Percentiles rank a stretch among this genome's conserved stretches.
Evolutionary conservation across 1,140 invertebrate genomes (phyloP).

Genomic region (Drosophila burlai): DNA sequence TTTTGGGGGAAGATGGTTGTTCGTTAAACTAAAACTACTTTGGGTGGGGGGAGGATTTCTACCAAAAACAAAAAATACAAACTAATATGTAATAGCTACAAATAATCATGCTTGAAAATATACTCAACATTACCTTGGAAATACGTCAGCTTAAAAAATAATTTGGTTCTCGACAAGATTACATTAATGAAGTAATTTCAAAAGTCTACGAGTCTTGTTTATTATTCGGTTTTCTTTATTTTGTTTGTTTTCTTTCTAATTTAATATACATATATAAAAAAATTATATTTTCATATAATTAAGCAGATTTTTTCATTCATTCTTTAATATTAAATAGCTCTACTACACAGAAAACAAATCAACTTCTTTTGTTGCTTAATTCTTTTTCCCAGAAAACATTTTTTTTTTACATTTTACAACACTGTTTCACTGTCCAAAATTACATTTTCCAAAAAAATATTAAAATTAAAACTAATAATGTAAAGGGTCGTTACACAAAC

Average conservation of each 20-base stretch:
- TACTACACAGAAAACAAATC: conserved; percentile 60
- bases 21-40: conserved; percentile 33
- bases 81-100: conserved; percentile 2
- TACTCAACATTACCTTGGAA: conserved; percentile 39
- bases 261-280: conserved; percentile 62
- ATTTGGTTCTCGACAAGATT: not conserved
- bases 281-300: conserved; percentile 59
- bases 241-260: conserved; percentile 53
- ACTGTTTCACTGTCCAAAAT: conserved; percentile 53
- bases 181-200: not conserved
- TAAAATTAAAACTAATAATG: conserved; percentile 40
- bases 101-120: conserved; percentile 17
- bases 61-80: conserved; percentile 1
- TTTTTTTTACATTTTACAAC: conserved; percentile 52
- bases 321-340: conserved; percentile 72
- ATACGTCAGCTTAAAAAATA: conserved; percentile 9
- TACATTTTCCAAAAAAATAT: conserved; percentile 30
- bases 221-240: conserved; percentile 66
- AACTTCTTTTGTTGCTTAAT: conserved; percentile 36
- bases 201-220: conserved; percentile 29
- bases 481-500: conserved; percentile 48
- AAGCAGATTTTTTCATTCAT: conserved; percentile 37
- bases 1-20: not conserved
- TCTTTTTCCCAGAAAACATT: conserved; percentile 43
- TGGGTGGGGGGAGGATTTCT: not conserved